Evolutionary conservation across 2,888 invertebrate species (phyloP), one percentile per base, ranked within the genome.

Genomic region (Ctena decussata): DNA sequence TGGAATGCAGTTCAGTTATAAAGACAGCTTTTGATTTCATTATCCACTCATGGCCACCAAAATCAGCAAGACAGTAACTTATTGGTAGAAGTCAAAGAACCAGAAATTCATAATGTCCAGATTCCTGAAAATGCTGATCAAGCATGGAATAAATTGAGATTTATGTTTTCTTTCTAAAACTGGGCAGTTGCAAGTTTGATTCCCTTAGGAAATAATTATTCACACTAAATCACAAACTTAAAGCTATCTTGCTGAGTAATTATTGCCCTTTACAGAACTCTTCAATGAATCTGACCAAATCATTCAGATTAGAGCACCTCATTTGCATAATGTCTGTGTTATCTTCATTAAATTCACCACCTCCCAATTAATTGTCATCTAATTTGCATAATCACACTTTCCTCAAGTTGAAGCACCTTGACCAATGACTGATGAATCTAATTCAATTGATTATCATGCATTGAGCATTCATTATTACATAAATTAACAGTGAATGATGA

Each of bases 261-360:
- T 15, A 35, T 35, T 65, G 30, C 12, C 35, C 6, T 65, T 27
- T 27, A 35, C 35, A 65, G 30, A 35, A 21, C 35, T 35, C 21
- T 18, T 30, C 30, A 32, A 65, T 30, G 65, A 65, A 65, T 35
- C 35, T 35, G 65, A 35, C 21, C 35, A 35, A 21, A 32, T 35
- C 35, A 65, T 65, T 65, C 65, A n/a, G 24, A 65, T 30, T 30
- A 30, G 65, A 32, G 30, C 32, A 32, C 8, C 65, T 35, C 32
- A 65, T 65, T 65, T 65, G 65, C 65, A 65, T 65, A 65, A 65
- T 65, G 35, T 65, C 65, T 65, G 35, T n/a, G 21, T 65, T 65
- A 65, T 65, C 65, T 18, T 35, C 35, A 35, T 65, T 65, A 65
- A 65, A 65, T 65, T 65, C 65, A 65, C 35, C 65, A 65, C 11